Conservation (phyloP, 2,888 invertebrate genomes). For the Adela reaumurella region DNA sequence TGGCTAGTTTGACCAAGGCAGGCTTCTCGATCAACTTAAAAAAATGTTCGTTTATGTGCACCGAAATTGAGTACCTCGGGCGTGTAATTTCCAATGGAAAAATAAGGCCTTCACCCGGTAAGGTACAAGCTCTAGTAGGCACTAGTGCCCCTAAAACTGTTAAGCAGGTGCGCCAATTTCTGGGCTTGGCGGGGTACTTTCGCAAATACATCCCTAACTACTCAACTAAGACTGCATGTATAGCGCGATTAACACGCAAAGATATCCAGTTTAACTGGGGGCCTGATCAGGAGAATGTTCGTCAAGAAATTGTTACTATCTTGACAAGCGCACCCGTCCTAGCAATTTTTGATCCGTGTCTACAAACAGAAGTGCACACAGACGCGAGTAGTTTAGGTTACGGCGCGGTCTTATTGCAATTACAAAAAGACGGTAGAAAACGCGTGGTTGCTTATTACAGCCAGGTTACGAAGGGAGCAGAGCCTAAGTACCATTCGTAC, state of each 20-base stretch:
- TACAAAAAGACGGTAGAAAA: neutral
- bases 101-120: too few species aligned
- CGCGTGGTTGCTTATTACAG: constrained; percentile 9
- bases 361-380: constrained; percentile 16
- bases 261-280: constrained; percentile 6
- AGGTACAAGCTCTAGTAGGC: too few species aligned
- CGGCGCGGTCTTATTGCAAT: constrained; percentile 16
- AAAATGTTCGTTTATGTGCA: constrained; percentile 1
- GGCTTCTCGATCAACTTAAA: constrained; percentile 1
- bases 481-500: constrained; percentile 8
- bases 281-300: constrained; percentile 5
- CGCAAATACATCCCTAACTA: too few species aligned
- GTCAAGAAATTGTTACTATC: constrained; percentile 4
- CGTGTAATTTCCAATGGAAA: too few species aligned
- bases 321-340: constrained; percentile 6
- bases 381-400: constrained; percentile 15
- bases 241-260: too few species aligned
- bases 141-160: too few species aligned
- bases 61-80: constrained; percentile 2
- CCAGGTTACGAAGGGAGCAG: constrained; percentile 11
- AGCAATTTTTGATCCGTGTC: constrained; percentile 5
- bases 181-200: too few species aligned
- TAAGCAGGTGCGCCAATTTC: too few species aligned
- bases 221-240: too few species aligned
- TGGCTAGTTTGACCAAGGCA: too few species aligned